Conservation (phyloP, 2,113 vertebrate species). For the Phyllostomus hastatus region DNA sequence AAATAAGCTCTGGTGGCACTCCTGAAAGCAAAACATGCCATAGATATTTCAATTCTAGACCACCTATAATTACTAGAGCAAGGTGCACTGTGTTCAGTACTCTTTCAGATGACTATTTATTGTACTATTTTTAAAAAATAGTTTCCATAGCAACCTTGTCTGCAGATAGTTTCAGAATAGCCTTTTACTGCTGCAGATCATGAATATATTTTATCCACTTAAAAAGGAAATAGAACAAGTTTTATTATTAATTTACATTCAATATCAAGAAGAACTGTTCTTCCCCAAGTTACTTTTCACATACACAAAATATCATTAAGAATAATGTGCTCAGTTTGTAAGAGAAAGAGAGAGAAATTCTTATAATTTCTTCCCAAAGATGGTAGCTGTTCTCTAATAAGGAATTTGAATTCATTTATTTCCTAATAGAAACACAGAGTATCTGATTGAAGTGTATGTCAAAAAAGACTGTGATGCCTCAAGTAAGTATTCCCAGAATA, state of each 20-base stretch:
- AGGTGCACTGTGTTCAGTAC: constrained; percentile 32
- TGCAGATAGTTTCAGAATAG: constrained; percentile 62
- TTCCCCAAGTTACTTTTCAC: neutral
- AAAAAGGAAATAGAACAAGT: neutral
- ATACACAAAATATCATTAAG: neutral
- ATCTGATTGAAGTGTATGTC: neutral
- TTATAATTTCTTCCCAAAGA: neutral
- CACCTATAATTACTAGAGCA: constrained; percentile 53
- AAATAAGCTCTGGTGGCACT: neutral
- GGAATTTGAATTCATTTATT: neutral
- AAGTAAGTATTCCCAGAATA: neutral
- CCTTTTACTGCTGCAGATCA: constrained; percentile 59
- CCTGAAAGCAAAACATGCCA: constrained; percentile 33
- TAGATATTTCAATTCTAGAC: constrained; percentile 22
- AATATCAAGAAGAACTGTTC: neutral
- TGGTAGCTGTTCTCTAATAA: neutral
- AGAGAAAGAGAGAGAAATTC: neutral
- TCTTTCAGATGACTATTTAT: constrained; percentile 71
- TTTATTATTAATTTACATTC: constrained; percentile 58
- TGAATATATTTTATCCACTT: constrained; percentile 56
- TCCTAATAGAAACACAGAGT: neutral
- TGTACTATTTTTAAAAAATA: constrained; percentile 16
- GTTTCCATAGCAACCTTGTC: constrained; percentile 71
- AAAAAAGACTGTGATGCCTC: neutral
- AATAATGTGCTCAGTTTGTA: neutral